Conservation (phyloP, 2,113 vertebrate species). For the Suricata suricatta region DNA sequence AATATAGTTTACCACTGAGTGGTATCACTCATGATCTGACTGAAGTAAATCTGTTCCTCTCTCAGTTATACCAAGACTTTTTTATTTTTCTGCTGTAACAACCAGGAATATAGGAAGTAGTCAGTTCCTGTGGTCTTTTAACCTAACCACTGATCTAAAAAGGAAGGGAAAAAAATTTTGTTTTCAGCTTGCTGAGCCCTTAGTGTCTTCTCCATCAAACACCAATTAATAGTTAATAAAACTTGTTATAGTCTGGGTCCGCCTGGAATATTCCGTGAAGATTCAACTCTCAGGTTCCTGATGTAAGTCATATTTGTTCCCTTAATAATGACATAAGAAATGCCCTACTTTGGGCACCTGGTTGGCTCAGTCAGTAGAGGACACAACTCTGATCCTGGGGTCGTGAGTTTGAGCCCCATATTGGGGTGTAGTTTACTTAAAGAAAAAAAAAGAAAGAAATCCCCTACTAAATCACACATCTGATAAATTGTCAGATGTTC, state of each 20-base stretch:
- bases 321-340: not conserved
- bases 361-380: not conserved
- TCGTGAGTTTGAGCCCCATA: not conserved
- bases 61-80: not conserved
- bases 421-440: not conserved
- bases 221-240: not conserved
- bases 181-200: not conserved
- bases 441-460: not conserved
- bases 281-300: not conserved
- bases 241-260: not conserved
- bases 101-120: not conserved
- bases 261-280: not conserved
- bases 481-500: not conserved
- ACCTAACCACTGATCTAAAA: not conserved
- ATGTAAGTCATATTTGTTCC: not conserved
- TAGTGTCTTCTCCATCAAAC: not conserved
- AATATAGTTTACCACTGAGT: not conserved
- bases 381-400: not conserved
- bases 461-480: not conserved
- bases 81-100: not conserved
- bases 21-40: not conserved
- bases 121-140: not conserved
- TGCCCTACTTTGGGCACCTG: not conserved
- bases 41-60: not conserved
- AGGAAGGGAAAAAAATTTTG: not conserved